phyloP scores from a whole-genome alignment of 2,113 vertebrate genomes.

The Nematolebias whitei region DNA sequence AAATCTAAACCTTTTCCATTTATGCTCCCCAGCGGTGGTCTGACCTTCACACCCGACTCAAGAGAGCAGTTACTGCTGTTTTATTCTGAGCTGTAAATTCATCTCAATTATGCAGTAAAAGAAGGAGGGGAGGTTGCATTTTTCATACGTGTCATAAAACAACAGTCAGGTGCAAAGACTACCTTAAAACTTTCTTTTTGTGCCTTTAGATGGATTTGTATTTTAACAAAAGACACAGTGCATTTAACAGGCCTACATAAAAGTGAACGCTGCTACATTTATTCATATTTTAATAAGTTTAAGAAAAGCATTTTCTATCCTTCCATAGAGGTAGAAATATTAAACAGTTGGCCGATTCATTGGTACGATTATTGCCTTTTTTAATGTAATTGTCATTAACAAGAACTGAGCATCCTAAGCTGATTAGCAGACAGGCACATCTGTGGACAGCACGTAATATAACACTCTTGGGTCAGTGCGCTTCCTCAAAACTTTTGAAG shows the following conservation, averaged over 20 bases:
- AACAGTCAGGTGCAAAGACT: background rate
- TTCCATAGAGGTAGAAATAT: too few species aligned
- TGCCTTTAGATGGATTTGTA: background rate
- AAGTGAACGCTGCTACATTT: too few species aligned
- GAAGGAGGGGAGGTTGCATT: background rate
- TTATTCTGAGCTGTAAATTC: constrained; percentile 40
- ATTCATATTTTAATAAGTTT: too few species aligned
- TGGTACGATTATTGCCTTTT: too few species aligned
- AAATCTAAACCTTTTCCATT: constrained; percentile 39
- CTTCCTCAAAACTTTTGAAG: too few species aligned
- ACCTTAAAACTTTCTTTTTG: background rate
- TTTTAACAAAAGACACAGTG: too few species aligned
- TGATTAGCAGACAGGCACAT: background rate
- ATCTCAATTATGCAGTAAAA: constrained; percentile 40
- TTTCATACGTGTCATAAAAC: constrained; percentile 29
- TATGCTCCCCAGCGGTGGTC: constrained; percentile 8
- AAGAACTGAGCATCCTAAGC: too few species aligned
- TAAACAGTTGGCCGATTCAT: too few species aligned
- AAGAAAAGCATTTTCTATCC: background rate
- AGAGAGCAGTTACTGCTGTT: constrained; percentile 22
- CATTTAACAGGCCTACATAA: too few species aligned
- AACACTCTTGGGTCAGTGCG: background rate
- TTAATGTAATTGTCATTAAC: too few species aligned
- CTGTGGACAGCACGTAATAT: background rate
- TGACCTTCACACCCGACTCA: constrained; percentile 54